These are phyloP conservation scores for Etheostoma perlongum DNA, from an alignment of 2,797 vertebrate genomes.

Conservation along the genomic window DNA sequence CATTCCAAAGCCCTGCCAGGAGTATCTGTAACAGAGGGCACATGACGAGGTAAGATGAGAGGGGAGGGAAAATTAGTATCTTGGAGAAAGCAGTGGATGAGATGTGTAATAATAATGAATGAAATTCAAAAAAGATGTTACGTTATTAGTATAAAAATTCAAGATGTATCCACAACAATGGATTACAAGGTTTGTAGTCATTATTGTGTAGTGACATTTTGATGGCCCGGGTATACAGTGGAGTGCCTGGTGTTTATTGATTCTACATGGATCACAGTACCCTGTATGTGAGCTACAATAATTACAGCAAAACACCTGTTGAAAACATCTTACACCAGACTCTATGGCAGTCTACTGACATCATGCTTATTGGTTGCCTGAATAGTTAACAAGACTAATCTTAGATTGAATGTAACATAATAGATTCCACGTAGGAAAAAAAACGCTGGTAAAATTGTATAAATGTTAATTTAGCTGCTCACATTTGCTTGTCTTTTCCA, in stretches of 20 bases:
- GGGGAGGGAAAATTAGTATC: not conserved
- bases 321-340: no score
- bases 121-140: not conserved
- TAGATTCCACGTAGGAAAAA: no score
- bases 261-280: not conserved
- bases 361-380: not conserved
- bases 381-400: no score
- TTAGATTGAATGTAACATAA: no score
- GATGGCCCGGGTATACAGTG: not conserved
- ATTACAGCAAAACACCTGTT: not conserved
- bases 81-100: not conserved
- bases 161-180: not conserved
- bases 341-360: no score
- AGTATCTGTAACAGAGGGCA: slow-evolving; percentile 23
- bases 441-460: no score
- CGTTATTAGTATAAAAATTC: not conserved
- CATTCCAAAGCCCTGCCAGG: slow-evolving; percentile 22
- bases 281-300: not conserved
- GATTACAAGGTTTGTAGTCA: not conserved
- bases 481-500: no score
- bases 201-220: not conserved
- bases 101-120: not conserved
- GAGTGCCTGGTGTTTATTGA: not conserved
- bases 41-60: not conserved
- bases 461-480: no score